Conservation (phyloP, 2,888 invertebrate genomes). For the Phyllotreta cruciferae region DNA sequence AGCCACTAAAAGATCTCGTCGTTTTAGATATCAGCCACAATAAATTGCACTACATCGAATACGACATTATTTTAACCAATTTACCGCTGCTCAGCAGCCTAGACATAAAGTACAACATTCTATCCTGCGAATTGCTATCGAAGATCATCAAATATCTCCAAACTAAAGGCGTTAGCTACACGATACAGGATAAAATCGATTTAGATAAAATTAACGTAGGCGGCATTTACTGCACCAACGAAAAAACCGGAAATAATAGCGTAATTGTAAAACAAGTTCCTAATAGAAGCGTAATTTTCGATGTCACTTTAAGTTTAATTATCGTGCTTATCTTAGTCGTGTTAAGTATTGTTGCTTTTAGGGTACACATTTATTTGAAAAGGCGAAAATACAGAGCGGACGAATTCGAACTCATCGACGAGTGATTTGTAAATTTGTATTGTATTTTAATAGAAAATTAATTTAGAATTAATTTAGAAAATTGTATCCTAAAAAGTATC, state of each 20-base stretch:
- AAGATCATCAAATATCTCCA: slow-evolving; percentile 53
- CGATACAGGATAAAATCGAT: slow-evolving; percentile 49
- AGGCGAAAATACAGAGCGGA: slow-evolving; percentile 51
- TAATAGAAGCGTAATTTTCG: slow-evolving; percentile 28
- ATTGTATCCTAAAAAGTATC: too few species aligned
- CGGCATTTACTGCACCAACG: slow-evolving; percentile 53
- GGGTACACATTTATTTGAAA: slow-evolving; percentile 47
- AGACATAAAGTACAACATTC: slow-evolving; percentile 52
- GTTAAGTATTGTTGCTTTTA: slow-evolving; percentile 43
- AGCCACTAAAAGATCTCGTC: slow-evolving; percentile 48
- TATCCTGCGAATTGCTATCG: slow-evolving; percentile 52
- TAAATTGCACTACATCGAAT: slow-evolving; percentile 51
- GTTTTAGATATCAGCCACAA: slow-evolving; percentile 54
- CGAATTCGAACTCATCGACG: slow-evolving; percentile 53
- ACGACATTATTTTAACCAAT: slow-evolving; percentile 50
- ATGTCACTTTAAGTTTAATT: slow-evolving; percentile 38
- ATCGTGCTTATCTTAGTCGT: slow-evolving; percentile 38
- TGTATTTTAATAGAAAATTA: too few species aligned
- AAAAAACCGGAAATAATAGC: slow-evolving; percentile 15
- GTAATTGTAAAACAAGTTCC: not conserved
- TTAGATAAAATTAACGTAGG: slow-evolving; percentile 55
- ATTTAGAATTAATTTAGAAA: too few species aligned
- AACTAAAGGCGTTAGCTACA: slow-evolving; percentile 49
- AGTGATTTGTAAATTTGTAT: too few species aligned
- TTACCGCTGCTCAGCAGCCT: slow-evolving; percentile 51